Conservation (phyloP, 2,888 invertebrate species). For the Thelaira solivaga region DNA sequence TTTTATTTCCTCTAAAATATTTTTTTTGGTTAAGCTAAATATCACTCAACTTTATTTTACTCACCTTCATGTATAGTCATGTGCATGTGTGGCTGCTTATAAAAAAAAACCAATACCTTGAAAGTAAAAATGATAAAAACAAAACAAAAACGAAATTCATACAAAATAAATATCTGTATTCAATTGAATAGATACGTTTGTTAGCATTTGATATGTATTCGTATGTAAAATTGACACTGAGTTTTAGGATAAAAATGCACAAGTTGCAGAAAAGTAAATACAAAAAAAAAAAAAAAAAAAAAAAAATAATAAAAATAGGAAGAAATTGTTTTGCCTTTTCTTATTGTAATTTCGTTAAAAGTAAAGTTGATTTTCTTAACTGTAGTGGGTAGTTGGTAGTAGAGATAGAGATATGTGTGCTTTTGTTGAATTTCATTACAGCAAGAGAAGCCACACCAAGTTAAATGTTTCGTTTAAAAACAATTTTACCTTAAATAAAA, state of each 20-base stretch:
- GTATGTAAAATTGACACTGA: slow-evolving; percentile 62
- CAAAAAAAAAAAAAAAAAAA: slow-evolving; percentile 25
- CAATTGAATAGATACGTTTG: slow-evolving; percentile 33
- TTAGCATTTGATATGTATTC: slow-evolving; percentile 60
- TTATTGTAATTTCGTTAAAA: slow-evolving; percentile 2
- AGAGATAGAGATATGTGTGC: neutral
- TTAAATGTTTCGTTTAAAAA: too few species aligned
- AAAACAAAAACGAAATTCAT: neutral
- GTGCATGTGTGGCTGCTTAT: neutral
- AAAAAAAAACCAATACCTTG: slow-evolving; percentile 4
- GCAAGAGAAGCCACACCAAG: neutral
- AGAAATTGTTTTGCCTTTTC: slow-evolving; percentile 10
- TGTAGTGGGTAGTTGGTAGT: slow-evolving; percentile 38
- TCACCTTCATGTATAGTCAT: neutral
- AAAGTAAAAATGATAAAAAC: neutral
- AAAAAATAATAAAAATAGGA: too few species aligned
- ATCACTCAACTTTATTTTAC: neutral
- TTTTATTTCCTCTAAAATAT: slow-evolving; percentile 5
- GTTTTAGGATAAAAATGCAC: slow-evolving; percentile 19
- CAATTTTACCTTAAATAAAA: too few species aligned
- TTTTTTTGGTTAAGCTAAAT: neutral
- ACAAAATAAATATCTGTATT: slow-evolving; percentile 15
- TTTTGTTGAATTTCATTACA: slow-evolving; percentile 21
- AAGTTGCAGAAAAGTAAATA: slow-evolving; percentile 11
- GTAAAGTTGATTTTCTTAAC: slow-evolving; percentile 36